Percentiles rank a stretch among this genome's conserved stretches.
These are phyloP conservation scores for Lasioglossum marginatum DNA, from an alignment of 2,888 invertebrate genomes.

Conservation along the genomic window DNA sequence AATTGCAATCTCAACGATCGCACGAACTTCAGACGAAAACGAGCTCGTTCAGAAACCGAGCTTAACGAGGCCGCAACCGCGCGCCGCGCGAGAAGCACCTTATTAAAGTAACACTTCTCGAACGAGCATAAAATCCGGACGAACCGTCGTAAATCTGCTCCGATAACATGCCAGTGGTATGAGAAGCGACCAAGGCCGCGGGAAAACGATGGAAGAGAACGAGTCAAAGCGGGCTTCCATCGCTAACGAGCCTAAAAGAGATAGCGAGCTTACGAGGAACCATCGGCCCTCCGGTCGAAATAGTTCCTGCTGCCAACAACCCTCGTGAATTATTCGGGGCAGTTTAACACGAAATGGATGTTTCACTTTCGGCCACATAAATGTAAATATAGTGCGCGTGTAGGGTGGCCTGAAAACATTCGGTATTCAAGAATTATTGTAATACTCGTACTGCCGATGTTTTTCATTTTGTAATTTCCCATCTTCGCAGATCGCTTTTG, in stretches of 20 bases:
- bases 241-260: slow-evolving; percentile 52
- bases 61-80: slow-evolving; percentile 22
- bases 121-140: slow-evolving; percentile 36
- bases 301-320: not conserved
- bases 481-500: too few relatives aligned
- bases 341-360: not conserved
- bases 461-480: too few relatives aligned
- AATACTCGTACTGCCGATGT: not conserved
- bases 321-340: not conserved
- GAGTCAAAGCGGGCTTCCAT: slow-evolving; percentile 14
- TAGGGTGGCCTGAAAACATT: not conserved
- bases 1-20: not conserved
- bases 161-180: not conserved
- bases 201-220: slow-evolving; percentile 44
- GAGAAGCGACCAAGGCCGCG: not conserved
- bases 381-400: not conserved
- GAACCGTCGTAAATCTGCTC: slow-evolving; percentile 42
- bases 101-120: slow-evolving; percentile 43
- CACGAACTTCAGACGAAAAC: not conserved
- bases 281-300: not conserved
- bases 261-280: not conserved
- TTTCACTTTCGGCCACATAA: not conserved
- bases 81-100: slow-evolving; percentile 10
- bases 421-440: not conserved
- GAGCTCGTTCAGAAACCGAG: not conserved